Percentiles rank a stretch among this genome's conserved stretches.
Conservation (phyloP, 2,888 invertebrate genomes). For the Siphlonurus alternatus region DNA sequence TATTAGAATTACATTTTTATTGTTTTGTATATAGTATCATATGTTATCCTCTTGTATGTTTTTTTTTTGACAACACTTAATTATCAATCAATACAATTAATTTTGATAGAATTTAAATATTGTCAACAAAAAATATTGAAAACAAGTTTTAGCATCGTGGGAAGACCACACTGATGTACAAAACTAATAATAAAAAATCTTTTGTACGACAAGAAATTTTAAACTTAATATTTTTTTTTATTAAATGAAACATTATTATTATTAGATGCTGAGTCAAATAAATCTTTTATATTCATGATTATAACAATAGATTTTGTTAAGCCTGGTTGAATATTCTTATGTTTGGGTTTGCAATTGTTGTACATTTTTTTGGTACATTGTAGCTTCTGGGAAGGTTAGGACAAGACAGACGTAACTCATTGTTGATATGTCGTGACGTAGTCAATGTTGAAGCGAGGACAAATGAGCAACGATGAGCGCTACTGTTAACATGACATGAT, state of each 20-base stretch:
- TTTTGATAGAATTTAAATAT: too few relatives aligned
- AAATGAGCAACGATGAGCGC: constrained; percentile 2
- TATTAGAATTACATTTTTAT: too few relatives aligned
- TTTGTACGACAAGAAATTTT: too few relatives aligned
- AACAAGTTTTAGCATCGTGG: too few relatives aligned
- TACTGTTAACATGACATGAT: not conserved
- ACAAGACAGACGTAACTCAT: not conserved
- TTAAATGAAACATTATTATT: not conserved
- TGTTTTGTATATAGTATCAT: too few relatives aligned
- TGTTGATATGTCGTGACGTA: not conserved
- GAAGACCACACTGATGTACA: too few relatives aligned
- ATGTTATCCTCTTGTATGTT: too few relatives aligned
- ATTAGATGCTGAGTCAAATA: not conserved
- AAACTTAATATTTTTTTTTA: too few relatives aligned
- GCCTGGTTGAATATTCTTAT: not conserved
- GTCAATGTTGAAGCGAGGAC: not conserved
- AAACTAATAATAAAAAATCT: too few relatives aligned
- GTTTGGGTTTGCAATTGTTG: not conserved
- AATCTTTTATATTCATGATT: not conserved
- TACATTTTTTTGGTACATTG: not conserved
- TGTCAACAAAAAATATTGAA: too few relatives aligned
- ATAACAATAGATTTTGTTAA: not conserved
- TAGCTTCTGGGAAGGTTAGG: not conserved
- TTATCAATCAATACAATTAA: too few relatives aligned
- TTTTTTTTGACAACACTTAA: too few relatives aligned